Evolutionary conservation across 2,888 invertebrate species (phyloP).

Genomic region (Cremastobaeus sp.): DNA sequence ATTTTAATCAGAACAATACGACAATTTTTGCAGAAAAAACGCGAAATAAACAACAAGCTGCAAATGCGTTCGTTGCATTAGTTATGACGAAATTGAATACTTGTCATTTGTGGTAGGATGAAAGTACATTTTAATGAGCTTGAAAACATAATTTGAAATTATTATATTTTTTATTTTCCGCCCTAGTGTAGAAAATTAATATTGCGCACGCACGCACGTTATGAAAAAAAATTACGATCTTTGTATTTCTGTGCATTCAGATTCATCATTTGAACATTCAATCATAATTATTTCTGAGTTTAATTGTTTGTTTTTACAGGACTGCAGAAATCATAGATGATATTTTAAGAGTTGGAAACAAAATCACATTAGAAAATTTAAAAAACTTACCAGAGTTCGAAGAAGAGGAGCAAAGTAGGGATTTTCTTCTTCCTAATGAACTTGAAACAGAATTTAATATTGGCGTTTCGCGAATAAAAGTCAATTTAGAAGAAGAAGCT

Average conservation of each 20-base stretch:
- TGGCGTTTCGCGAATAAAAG: constrained; percentile 77
- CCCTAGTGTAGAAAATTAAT: too few species aligned
- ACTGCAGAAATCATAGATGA: constrained; percentile 29
- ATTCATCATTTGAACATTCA: too few species aligned
- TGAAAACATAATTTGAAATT: too few species aligned
- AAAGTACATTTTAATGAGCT: too few species aligned
- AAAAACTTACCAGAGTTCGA: constrained; percentile 80
- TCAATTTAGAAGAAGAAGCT: constrained; percentile 78
- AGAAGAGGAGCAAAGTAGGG: constrained; percentile 73
- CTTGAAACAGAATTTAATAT: constrained; percentile 77
- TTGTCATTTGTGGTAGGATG: constrained; percentile 81
- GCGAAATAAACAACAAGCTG: constrained; percentile 79
- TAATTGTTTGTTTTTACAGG: neutral
- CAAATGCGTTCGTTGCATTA: constrained; percentile 80
- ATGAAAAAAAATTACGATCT: too few species aligned
- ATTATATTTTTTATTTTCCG: too few species aligned
- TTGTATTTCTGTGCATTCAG: too few species aligned
- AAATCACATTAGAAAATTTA: constrained; percentile 79
- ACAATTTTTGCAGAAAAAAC: constrained; percentile 78
- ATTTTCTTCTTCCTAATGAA: constrained; percentile 79
- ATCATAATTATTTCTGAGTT: too few species aligned
- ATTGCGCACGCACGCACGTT: too few species aligned
- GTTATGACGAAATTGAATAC: constrained; percentile 82
- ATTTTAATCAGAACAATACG: constrained; percentile 74
- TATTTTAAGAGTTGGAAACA: constrained; percentile 77